Base-by-base conservation (phyloP, 2,113 vertebrate species). In the Atherinomorus stipes region DNA sequence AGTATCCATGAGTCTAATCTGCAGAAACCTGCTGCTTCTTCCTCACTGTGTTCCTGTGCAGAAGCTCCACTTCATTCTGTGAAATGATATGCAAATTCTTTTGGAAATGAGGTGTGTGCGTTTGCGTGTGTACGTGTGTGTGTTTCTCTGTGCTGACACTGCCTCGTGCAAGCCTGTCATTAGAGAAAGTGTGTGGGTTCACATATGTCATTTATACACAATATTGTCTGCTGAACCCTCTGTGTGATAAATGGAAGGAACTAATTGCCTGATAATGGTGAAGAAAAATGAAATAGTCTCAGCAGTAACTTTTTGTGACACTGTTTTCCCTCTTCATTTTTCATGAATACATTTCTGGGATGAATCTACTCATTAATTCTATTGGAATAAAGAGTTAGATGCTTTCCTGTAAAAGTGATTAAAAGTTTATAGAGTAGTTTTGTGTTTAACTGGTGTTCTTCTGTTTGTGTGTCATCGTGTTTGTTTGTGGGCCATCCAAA, bases 81-180 rank as follows among this genome's bases (percentile, higher is more conserved):
- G 47, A 85, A 90, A 88, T 78, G 21, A 84, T 79, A 85, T 89
- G 85, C 53, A 86, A 87, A 92, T 90, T 54, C 69, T 71, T 11
- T 69, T 78, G 71, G 38, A 76, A 49, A 57, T 78, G 57, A 70
- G 61, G 44, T 58, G 9, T 26, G 61, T 76, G 71, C 4, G 1
- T 37, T 53, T 59, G 34, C 15, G 31, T 34, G 5, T 34, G 9
- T 34, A 18, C 11, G 10, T 13, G 16, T 26, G 64, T 50, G 60
- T 28, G 57, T 11, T 47, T 6, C 44, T 71, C 22, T 59, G 63
- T 44, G 50, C 47, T 72, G 65, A 73, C 63, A 65, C 58, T 6
- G 8, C 57, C 19, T 6, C 57, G 52, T 54, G 72, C 58, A 50
- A 38, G 4, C 62, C 49, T 15, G 21, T 78, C 71, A 84, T 82